These are phyloP conservation scores for Epinotia brunnichana DNA, from an alignment of 2,888 invertebrate species.

Conservation along the genomic window DNA sequence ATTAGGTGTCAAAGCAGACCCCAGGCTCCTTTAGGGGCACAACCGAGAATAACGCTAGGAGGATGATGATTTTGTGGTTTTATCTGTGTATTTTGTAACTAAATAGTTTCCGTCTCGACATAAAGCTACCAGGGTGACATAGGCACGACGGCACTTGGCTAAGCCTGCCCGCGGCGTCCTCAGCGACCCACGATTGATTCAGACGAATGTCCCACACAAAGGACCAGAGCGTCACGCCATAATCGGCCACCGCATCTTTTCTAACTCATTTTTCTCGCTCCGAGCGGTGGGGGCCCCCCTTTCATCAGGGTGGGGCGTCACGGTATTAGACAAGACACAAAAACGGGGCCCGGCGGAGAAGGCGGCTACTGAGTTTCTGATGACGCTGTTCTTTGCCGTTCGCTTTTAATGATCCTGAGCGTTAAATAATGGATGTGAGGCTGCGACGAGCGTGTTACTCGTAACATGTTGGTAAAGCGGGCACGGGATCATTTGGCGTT, in stretches of 20 bases:
- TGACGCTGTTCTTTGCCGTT: slow-evolving; percentile 63
- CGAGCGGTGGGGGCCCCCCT: slow-evolving; percentile 60
- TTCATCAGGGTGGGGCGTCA: slow-evolving; percentile 79
- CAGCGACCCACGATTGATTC: slow-evolving; percentile 75
- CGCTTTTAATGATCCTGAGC: slow-evolving; percentile 54
- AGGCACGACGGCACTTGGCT: slow-evolving; percentile 57
- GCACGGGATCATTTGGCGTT: neutral
- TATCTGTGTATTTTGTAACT: too few relatives aligned
- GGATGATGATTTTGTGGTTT: too few relatives aligned
- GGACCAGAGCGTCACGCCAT: slow-evolving; percentile 75
- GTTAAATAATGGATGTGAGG: slow-evolving; percentile 40
- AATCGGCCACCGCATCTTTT: slow-evolving; percentile 83
- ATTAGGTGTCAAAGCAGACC: too few relatives aligned
- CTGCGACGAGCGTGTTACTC: slow-evolving; percentile 29
- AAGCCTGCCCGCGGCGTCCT: slow-evolving; percentile 61
- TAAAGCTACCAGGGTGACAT: slow-evolving; percentile 54
- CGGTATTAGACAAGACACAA: slow-evolving; percentile 84
- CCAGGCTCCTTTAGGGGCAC: too few relatives aligned
- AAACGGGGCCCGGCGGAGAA: slow-evolving; percentile 77
- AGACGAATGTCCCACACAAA: slow-evolving; percentile 77
- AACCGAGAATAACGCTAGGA: too few relatives aligned
- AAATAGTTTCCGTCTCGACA: neutral
- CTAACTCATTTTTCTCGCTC: slow-evolving; percentile 84
- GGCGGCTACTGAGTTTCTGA: slow-evolving; percentile 76
- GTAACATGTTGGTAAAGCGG: slow-evolving; percentile 11